Percentiles rank a stretch among this genome's conserved stretches.
Conservation (phyloP, 1,140 invertebrate species). For the Euglossa dilemma region DNA sequence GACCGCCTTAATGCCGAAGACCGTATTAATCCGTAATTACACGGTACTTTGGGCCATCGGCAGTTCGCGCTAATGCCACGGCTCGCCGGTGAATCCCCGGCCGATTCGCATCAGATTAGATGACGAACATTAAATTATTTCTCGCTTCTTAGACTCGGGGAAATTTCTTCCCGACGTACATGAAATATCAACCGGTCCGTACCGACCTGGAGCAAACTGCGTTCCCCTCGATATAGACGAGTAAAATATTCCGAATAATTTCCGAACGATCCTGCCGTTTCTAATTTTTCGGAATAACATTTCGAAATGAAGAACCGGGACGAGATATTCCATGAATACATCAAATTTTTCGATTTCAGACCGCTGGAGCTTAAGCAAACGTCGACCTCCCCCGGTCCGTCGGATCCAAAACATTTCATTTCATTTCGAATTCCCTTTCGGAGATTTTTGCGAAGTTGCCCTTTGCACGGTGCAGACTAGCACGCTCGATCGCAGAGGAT, state of each 20-base stretch:
- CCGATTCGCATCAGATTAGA: background rate
- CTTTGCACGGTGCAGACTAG: background rate
- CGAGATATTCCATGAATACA: background rate
- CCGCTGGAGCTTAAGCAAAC: background rate
- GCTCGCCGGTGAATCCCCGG: background rate
- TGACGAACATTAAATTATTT: conserved; percentile 10
- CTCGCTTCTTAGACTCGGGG: background rate
- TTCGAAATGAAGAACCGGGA: background rate
- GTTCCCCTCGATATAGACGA: background rate
- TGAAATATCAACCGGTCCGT: background rate
- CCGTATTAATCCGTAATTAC: conserved; percentile 1
- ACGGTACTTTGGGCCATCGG: conserved; percentile 5
- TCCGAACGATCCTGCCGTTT: background rate
- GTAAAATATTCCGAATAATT: background rate
- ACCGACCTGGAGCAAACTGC: too few relatives aligned
- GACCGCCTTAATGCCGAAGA: background rate
- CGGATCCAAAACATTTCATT: background rate
- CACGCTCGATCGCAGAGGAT: background rate
- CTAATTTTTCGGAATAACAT: background rate
- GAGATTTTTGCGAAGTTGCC: background rate
- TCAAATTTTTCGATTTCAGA: background rate
- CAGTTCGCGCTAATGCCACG: background rate
- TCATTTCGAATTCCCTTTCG: background rate
- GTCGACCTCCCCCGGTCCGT: background rate
- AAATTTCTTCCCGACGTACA: background rate